These are phyloP conservation scores for Punctoribates punctum DNA, from an alignment of 2,888 invertebrate species.

Conservation along the genomic window DNA sequence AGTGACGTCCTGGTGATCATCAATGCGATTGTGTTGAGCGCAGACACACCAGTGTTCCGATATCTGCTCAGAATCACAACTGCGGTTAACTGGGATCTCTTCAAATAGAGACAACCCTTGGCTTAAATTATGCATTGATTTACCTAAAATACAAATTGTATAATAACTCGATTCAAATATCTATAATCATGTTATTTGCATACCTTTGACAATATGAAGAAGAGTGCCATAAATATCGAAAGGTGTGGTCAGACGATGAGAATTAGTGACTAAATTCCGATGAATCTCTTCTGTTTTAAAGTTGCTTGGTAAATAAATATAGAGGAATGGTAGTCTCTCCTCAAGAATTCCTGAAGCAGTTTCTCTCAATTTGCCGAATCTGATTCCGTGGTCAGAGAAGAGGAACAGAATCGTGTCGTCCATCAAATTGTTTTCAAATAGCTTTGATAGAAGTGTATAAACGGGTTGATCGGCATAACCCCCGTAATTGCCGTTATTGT, in stretches of 20 bases:
- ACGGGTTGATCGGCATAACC: slow-evolving; percentile 52
- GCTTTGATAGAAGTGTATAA: slow-evolving; percentile 59
- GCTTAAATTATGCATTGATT: background rate
- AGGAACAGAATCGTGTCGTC: slow-evolving; percentile 66
- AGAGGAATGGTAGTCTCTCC: slow-evolving; percentile 54
- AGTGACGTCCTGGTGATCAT: background rate
- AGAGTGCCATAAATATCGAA: slow-evolving; percentile 55
- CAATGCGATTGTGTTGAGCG: background rate
- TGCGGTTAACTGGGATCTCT: slow-evolving; percentile 52
- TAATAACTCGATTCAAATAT: background rate
- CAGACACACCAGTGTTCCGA: slow-evolving; percentile 54
- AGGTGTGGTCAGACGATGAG: slow-evolving; percentile 53
- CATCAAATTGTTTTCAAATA: slow-evolving; percentile 60
- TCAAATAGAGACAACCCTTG: slow-evolving; percentile 51
- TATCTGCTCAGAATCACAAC: slow-evolving; percentile 53
- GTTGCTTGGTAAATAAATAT: slow-evolving; percentile 52
- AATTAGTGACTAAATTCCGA: slow-evolving; percentile 51
- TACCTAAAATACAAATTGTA: background rate
- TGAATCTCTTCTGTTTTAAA: slow-evolving; percentile 48
- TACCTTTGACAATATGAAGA: slow-evolving; percentile 49
- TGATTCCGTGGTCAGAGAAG: slow-evolving; percentile 84
- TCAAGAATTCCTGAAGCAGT: slow-evolving; percentile 62
- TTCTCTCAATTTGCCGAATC: slow-evolving; percentile 76
- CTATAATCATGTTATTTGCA: background rate
- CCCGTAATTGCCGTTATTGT: slow-evolving; percentile 52